These are phyloP conservation scores for Lethenteron camtschaticum DNA, from an alignment of 2,113 vertebrate species.

Conservation along the genomic window DNA sequence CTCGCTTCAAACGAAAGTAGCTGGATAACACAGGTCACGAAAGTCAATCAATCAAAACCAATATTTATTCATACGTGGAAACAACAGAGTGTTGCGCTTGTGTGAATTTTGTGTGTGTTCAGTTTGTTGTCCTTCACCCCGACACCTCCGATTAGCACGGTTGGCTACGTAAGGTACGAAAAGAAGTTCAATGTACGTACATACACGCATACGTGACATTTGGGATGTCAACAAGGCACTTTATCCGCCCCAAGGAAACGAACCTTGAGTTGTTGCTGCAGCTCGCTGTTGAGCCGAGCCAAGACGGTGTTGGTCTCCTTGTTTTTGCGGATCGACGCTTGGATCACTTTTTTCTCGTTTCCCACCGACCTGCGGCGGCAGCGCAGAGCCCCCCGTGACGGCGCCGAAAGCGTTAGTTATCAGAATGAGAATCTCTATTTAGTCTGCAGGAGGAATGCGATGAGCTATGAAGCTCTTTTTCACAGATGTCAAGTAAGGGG, in stretches of 20 bases:
- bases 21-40: no score
- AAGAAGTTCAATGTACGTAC: neutral
- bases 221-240: neutral
- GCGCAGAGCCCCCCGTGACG: no score
- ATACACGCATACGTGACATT: neutral
- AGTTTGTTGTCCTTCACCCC: neutral
- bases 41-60: neutral
- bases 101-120: neutral
- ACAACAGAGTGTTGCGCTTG: neutral
- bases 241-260: conserved; percentile 8
- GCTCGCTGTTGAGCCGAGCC: conserved; percentile 75
- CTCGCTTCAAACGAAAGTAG: neutral
- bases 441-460: no score
- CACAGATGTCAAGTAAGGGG: no score
- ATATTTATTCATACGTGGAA: neutral
- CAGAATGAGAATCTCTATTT: no score
- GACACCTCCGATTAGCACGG: neutral
- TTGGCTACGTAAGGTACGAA: neutral
- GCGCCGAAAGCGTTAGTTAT: no score
- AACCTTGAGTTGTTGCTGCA: conserved; percentile 93
- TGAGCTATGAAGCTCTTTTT: no score
- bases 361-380: conserved; percentile 35
- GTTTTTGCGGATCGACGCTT: conserved; percentile 75
- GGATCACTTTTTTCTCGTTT: conserved; percentile 72
- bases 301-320: conserved; percentile 77